Base-by-base conservation (phyloP, 2,797 vertebrate genomes). In the Sebastes taczanowskii region DNA sequence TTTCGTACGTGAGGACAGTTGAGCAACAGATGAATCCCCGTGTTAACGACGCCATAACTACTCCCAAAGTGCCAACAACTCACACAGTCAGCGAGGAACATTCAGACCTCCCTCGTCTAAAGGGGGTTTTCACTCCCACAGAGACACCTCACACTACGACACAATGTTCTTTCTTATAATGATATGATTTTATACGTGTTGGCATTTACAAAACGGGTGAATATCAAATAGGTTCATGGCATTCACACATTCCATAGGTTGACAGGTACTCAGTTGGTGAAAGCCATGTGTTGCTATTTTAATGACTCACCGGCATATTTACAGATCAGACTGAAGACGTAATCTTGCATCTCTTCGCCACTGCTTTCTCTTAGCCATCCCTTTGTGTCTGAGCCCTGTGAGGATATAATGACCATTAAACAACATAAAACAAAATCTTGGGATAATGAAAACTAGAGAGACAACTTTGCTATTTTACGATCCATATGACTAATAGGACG, bases 11-110 rank as follows among this genome's bases (percentile, higher is more conserved):
- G 82, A 79, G 64, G 65, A 84, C 82, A 82, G 87, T 85, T 71
- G 66, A 80, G 76, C 59, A 76, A 71, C 84, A 78, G 77, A 75
- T 78, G 75, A 92, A 85, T 74, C 59, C n/a, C n/a, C 0, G 77
- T 80, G 84, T 87, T 84, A 87, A 91, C 72, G 52, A 87, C 30
- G 8, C 53, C 60, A 60, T 79, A 86, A 87, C 52, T 83, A 4
- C 67, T 70, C 78, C 58, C 60, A 32, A 68, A 76, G 63, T 61
- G 73, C 71, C 38, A 71, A 52, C 69, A 65, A 46, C 61, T 75
- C 60, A 38, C 74, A 66, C 71, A 38, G 65, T 49, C 73, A 35
- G 71, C 67, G 5, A 66, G 34, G 55, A 68, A 63, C 60, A 55
- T 32, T 80, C 68, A 69, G 66, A 25, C 9, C 55, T 22, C 25